phyloP scores from a whole-genome alignment of 2,797 vertebrate genomes.

The Lithobates pipiens region DNA sequence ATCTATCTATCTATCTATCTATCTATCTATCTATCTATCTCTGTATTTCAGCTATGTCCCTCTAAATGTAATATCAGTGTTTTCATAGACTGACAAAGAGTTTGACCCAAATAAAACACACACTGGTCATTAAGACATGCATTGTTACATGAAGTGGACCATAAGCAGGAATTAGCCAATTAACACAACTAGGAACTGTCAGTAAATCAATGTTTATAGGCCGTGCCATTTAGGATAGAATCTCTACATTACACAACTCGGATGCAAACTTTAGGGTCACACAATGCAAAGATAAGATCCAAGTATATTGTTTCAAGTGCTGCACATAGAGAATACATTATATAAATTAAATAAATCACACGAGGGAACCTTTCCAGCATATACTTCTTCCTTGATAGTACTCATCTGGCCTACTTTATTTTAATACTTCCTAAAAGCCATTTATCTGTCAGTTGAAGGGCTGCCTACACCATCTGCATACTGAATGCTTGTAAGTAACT shows the following conservation, averaged over 20 bases:
- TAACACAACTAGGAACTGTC: background rate
- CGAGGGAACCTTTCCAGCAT: constrained; percentile 47
- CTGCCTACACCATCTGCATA: constrained; percentile 67
- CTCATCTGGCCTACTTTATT: constrained; percentile 50
- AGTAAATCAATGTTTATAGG: background rate
- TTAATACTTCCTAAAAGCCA: constrained; percentile 62
- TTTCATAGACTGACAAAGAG: background rate
- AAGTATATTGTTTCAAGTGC: background rate
- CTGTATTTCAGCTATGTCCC: background rate
- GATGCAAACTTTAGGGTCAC: background rate
- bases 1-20: too few relatives aligned
- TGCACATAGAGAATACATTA: constrained; percentile 41
- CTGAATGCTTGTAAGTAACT: constrained; percentile 66
- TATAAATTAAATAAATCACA: constrained; percentile 57
- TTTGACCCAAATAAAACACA: background rate
- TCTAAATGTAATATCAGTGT: background rate
- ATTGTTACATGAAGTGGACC: background rate
- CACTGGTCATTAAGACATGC: background rate
- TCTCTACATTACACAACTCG: constrained; percentile 1
- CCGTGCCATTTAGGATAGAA: background rate
- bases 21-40: too few relatives aligned
- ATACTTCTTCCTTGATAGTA: constrained; percentile 43
- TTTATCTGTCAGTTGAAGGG: constrained; percentile 52
- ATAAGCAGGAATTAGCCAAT: background rate
- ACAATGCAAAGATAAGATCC: background rate